Conservation (phyloP, 2,888 invertebrate species). For the Creontiades dilutus region DNA sequence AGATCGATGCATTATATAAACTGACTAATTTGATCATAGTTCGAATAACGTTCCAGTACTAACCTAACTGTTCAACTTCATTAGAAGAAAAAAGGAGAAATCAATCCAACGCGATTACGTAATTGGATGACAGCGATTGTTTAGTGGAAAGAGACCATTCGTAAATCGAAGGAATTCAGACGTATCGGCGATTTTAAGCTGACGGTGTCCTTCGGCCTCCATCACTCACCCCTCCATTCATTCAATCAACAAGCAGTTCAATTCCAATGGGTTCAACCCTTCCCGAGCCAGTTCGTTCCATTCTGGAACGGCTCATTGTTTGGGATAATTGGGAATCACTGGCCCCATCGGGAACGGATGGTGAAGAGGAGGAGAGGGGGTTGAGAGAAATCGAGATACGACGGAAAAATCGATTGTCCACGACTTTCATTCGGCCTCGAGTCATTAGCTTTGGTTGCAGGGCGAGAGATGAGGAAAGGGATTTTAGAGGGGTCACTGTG, state of each 20-base stretch:
- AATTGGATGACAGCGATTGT: too few relatives aligned
- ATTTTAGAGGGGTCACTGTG: background rate
- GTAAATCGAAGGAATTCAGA: too few relatives aligned
- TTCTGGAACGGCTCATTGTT: conserved; percentile 21
- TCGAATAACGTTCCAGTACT: too few relatives aligned
- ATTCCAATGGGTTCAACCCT: background rate
- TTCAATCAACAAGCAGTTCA: conserved; percentile 3
- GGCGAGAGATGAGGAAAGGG: background rate
- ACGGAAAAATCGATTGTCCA: conserved; percentile 30
- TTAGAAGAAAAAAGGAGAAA: too few relatives aligned
- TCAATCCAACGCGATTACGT: too few relatives aligned
- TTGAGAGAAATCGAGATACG: conserved; percentile 23
- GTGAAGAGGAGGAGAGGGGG: background rate
- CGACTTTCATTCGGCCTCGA: conserved; percentile 2
- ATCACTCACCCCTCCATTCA: background rate
- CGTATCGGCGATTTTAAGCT: background rate
- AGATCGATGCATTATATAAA: too few relatives aligned
- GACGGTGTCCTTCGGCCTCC: background rate
- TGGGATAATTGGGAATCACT: conserved; percentile 27
- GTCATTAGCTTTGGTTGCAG: background rate
- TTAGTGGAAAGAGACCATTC: too few relatives aligned
- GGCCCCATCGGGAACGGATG: background rate
- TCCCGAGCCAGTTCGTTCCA: background rate
- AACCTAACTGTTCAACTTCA: too few relatives aligned
- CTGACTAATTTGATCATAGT: too few relatives aligned